Base-by-base conservation (phyloP, 1,140 invertebrate genomes). In the Drosophila rhopaloa region DNA sequence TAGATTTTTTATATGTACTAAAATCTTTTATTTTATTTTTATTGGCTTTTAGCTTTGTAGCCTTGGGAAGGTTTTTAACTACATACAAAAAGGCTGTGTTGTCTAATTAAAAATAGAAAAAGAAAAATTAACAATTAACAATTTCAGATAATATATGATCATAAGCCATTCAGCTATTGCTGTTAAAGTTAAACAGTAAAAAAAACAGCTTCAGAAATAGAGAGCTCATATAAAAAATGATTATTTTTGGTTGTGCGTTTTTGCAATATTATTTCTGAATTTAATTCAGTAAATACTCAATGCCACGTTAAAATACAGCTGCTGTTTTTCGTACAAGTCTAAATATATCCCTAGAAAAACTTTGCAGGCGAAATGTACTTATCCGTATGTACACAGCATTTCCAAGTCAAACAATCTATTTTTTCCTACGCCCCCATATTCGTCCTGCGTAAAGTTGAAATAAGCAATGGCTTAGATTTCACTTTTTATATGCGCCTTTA, bases 361-460 rank as follows among this genome's bases (percentile, higher is more conserved):
- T 67, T 51, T 41, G 19, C 40, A 9, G 1, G 37, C 37, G 9
- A 24, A 71, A 72, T 58, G n/a, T 71, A 72, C 53, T 72, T 71
- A 57, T 40, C 53, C 44, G 10, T 71, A 54, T 71, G 68, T 72
- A 71, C 68, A 50, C 44, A 72, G 68, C 66, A 58, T 72, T 72
- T 71, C 68, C 68, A 40, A 71, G 35, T 71, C 66, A 72, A 72
- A 72, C 68, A 72, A 72, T 72, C 54, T 71, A 71, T 72, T 72
- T 58, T 70, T 58, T 37, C 14, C 29, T 3, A n/a, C 43, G 37
- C 48, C 51, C 35, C 29, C 67, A 48, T 35, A 43, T 37, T 48
- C 11, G 7, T 37, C 59, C 46, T 37, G 37, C 14, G 65, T 60
- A 66, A 65, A 66, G 61, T 68, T 66, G 16, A 51, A 38, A 38